phyloP scores from a whole-genome alignment of 2,888 invertebrate species.

The Anoncus sp. region DNA sequence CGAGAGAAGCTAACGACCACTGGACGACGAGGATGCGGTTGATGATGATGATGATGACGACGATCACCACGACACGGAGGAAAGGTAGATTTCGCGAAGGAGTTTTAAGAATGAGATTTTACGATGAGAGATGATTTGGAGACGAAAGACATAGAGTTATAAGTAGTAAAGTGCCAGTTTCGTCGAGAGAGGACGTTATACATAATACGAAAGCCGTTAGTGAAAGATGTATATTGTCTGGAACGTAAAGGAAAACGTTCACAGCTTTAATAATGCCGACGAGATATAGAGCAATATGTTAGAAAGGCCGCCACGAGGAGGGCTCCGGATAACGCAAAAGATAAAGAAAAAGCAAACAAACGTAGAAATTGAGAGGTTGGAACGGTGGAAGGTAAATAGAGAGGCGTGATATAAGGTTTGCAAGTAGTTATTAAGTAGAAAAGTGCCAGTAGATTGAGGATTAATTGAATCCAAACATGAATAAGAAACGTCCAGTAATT shows the following conservation, averaged over 20 bases:
- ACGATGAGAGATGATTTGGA: background rate
- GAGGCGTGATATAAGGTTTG: slow-evolving; percentile 70
- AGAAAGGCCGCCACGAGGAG: background rate
- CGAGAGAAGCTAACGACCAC: slow-evolving; percentile 59
- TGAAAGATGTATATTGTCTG: slow-evolving; percentile 1
- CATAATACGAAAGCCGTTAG: slow-evolving; percentile 3
- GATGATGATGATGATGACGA: slow-evolving; percentile 43
- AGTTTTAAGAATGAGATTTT: background rate
- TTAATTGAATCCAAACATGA: slow-evolving; percentile 73
- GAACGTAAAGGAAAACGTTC: background rate
- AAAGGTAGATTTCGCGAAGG: background rate
- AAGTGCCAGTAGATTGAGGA: slow-evolving; percentile 82
- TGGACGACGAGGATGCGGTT: slow-evolving; percentile 11
- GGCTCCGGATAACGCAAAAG: background rate
- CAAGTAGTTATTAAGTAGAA: slow-evolving; percentile 81
- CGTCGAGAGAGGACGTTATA: slow-evolving; percentile 48
- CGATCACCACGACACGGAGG: background rate
- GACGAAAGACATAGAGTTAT: slow-evolving; percentile 29
- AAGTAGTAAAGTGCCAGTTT: slow-evolving; percentile 65
- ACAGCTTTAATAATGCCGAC: slow-evolving; percentile 16
- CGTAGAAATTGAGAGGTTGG: slow-evolving; percentile 12
- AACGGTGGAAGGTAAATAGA: slow-evolving; percentile 19
- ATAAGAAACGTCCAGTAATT: slow-evolving; percentile 82
- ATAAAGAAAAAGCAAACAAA: slow-evolving; percentile 18
- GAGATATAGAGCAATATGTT: slow-evolving; percentile 17